Evolutionary conservation across 53 echinoderm and acorn worm species (phyloP).

Genomic region (Antedon mediterranea): DNA sequence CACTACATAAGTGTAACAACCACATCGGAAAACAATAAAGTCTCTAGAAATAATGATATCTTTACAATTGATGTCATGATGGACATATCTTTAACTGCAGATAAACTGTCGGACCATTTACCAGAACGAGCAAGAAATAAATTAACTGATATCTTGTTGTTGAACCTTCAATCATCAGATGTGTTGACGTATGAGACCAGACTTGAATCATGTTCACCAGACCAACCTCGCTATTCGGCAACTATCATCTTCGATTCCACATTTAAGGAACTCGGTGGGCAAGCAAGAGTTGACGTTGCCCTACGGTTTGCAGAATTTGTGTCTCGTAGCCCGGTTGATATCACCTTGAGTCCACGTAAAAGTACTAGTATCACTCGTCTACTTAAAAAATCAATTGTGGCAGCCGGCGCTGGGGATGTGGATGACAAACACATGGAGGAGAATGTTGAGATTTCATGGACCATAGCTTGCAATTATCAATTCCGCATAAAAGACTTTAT

Average conservation of each 20-base stretch:
- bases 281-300: constrained; percentile 5
- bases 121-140: neutral
- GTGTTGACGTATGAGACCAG: neutral
- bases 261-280: constrained; percentile 1
- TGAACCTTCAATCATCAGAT: too few relatives aligned
- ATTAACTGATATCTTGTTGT: neutral
- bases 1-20: constrained; percentile 24
- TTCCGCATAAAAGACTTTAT: constrained; percentile 10
- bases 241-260: constrained; percentile 11
- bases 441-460: constrained; percentile 13
- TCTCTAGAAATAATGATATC: constrained; percentile 8
- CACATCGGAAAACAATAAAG: neutral
- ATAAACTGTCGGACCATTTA: neutral
- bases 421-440: neutral
- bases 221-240: constrained; percentile 4
- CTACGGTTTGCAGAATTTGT: constrained; percentile 23
- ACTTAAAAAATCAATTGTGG: neutral
- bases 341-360: constrained; percentile 9
- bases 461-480: constrained; percentile 12
- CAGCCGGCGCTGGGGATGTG: constrained; percentile 5
- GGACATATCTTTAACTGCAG: neutral
- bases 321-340: constrained; percentile 4
- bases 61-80: constrained; percentile 44
- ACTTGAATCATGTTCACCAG: constrained; percentile 3
- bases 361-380: constrained; percentile 6